phyloP scores from a whole-genome alignment of 2,797 vertebrate species.

The Orestias chungarensis region DNA sequence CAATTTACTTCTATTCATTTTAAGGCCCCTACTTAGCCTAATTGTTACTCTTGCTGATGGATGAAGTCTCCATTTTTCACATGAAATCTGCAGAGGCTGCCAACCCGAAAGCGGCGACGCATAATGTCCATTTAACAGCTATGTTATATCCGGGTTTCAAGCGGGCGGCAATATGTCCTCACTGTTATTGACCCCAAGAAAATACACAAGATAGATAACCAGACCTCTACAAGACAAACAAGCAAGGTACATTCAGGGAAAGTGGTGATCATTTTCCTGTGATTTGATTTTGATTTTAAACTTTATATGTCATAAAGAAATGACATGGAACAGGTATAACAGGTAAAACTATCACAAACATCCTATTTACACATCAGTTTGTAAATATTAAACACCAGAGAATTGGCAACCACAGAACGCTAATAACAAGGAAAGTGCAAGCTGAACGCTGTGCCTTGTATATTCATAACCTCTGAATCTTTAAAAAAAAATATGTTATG shows the following conservation, averaged over 20 bases:
- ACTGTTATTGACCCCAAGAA: not conserved
- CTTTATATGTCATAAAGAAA: not conserved
- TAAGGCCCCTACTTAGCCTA: conserved; percentile 33
- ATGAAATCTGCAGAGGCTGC: conserved; percentile 22
- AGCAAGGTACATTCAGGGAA: not conserved
- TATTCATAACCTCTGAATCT: too few relatives aligned
- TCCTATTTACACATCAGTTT: not conserved
- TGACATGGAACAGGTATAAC: not conserved
- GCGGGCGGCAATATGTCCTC: not conserved
- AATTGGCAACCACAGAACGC: too few relatives aligned
- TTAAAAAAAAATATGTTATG: too few relatives aligned
- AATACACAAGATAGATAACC: not conserved
- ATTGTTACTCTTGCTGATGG: conserved; percentile 61
- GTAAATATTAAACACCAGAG: not conserved
- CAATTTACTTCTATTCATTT: conserved; percentile 58
- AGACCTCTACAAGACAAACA: not conserved
- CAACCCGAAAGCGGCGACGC: conserved; percentile 32
- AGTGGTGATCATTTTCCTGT: not conserved
- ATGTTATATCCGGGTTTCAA: not conserved
- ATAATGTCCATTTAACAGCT: conserved; percentile 11
- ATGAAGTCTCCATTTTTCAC: conserved; percentile 26
- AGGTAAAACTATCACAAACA: not conserved
- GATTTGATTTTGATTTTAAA: not conserved
- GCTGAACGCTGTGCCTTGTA: too few relatives aligned
- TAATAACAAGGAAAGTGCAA: too few relatives aligned